These are phyloP conservation scores for Helleia helle DNA, from an alignment of 2,888 invertebrate genomes.

Conservation along the genomic window DNA sequence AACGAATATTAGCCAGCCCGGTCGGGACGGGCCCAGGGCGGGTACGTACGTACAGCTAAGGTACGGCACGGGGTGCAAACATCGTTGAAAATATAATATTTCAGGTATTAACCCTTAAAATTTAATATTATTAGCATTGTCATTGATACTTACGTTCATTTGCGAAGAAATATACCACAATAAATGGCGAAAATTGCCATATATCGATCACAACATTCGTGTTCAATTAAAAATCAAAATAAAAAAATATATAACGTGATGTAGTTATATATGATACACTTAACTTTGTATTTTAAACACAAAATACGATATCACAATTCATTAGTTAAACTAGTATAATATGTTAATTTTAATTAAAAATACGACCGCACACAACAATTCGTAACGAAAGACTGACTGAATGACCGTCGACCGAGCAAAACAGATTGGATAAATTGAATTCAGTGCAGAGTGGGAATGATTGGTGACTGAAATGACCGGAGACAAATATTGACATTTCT, in stretches of 20 bases:
- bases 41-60: slow-evolving; percentile 11
- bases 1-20: slow-evolving; percentile 33
- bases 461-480: slow-evolving; percentile 21
- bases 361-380: slow-evolving; percentile 26
- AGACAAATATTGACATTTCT: background rate
- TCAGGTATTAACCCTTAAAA: no score
- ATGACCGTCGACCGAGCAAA: slow-evolving; percentile 14
- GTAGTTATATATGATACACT: background rate
- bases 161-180: slow-evolving; percentile 32
- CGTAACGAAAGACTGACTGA: slow-evolving; percentile 32
- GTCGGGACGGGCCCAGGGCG: slow-evolving; percentile 19
- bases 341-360: slow-evolving; percentile 30
- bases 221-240: slow-evolving; percentile 32
- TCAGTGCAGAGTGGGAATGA: slow-evolving; percentile 21
- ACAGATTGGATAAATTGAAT: slow-evolving; percentile 19
- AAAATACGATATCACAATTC: slow-evolving; percentile 20
- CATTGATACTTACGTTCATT: slow-evolving; percentile 57
- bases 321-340: slow-evolving; percentile 23
- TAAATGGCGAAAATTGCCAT: slow-evolving; percentile 17
- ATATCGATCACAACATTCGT: slow-evolving; percentile 67
- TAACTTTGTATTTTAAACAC: slow-evolving; percentile 9
- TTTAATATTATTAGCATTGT: slow-evolving; percentile 29
- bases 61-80: background rate
- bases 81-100: background rate
- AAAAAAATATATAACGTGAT: slow-evolving; percentile 17